Percentiles rank a stretch among this genome's conserved stretches.
Conservation (phyloP, 1,140 invertebrate species). For the Tetragonula clypearis region DNA sequence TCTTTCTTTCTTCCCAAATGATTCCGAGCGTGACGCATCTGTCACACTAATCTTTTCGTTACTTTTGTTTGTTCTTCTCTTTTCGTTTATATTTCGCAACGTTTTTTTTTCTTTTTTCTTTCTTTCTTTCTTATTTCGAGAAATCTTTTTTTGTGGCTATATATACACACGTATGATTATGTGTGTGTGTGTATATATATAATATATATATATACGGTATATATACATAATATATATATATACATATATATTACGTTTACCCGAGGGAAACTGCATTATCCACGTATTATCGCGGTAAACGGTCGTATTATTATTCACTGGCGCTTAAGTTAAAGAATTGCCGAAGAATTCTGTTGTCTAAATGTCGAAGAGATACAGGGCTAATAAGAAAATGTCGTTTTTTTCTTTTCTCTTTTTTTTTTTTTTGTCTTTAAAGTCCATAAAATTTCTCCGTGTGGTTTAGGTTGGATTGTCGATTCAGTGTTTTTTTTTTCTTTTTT, state of each 20-base stretch:
- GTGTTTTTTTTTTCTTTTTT: background rate
- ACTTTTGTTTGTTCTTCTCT: background rate
- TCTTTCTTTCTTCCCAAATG: conserved; percentile 16
- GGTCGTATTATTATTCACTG: background rate
- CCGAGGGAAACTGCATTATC: conserved; percentile 2
- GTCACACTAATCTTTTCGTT: background rate
- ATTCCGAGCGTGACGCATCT: conserved; percentile 2
- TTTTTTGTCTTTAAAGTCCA: background rate
- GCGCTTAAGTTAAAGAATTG: conserved; percentile 19
- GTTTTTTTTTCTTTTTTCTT: too few species aligned
- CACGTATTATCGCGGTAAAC: conserved; percentile 8
- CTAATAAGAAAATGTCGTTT: conserved; percentile 27
- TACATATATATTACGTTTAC: background rate
- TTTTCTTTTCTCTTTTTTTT: too few species aligned
- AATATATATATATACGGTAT: too few species aligned
- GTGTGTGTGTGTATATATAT: too few species aligned
- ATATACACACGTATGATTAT: background rate
- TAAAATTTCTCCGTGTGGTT: conserved; percentile 19
- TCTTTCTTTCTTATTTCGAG: background rate
- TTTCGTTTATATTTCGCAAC: background rate
- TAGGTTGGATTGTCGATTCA: conserved; percentile 36
- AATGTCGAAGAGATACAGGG: conserved; percentile 5
- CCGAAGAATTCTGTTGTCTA: conserved; percentile 7
- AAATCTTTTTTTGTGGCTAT: background rate
- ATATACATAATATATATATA: background rate